Evolutionary conservation across 2,113 vertebrate genomes (phyloP).

Genomic region (Cichladusa arquata): DNA sequence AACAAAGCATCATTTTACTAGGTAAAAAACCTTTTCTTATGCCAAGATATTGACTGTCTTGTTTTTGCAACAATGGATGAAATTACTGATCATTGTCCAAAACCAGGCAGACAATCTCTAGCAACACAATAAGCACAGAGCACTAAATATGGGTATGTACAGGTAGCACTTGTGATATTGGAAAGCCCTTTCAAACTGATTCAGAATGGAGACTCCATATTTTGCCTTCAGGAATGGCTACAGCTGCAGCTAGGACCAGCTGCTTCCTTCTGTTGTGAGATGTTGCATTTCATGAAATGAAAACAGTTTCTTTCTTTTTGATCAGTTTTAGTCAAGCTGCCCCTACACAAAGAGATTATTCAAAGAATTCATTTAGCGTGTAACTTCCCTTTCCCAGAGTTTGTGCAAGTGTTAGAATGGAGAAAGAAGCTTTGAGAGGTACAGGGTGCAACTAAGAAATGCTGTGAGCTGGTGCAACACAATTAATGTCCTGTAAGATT

Average conservation of each 20-base stretch:
- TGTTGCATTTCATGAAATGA: background rate
- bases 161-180: background rate
- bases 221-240: background rate
- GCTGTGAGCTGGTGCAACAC: background rate
- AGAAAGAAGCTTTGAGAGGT: background rate
- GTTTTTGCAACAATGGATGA: background rate
- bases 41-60: rapidly evolving
- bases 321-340: background rate
- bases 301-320: background rate
- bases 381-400: background rate
- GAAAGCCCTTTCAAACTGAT: background rate
- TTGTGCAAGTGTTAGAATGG: rapidly evolving
- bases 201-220: background rate
- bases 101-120: background rate
- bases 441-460: background rate
- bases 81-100: background rate
- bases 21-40: background rate
- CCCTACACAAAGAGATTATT: background rate
- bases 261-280: background rate
- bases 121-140: background rate
- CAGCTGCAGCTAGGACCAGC: background rate
- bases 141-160: background rate
- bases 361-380: background rate
- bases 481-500: background rate
- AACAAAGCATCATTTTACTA: background rate